Evolutionary conservation across 1,140 invertebrate species (phyloP).

Genomic region (Drosophila sulfurigaster): DNA sequence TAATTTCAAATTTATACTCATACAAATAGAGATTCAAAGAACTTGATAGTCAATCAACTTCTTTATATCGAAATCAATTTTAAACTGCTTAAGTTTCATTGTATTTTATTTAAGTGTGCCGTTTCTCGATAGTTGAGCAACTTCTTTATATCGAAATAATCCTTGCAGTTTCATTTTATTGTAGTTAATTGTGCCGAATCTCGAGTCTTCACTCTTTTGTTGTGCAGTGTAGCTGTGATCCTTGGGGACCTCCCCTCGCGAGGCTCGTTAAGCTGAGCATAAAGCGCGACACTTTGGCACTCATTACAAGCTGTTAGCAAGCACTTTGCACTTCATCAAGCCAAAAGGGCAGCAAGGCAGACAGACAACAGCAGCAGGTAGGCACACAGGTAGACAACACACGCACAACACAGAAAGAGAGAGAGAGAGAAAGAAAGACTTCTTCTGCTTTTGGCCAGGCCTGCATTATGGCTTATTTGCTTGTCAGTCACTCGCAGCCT

Average conservation of each 20-base stretch:
- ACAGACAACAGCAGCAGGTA: neutral
- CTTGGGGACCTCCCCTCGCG: neutral
- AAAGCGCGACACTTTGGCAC: conserved; percentile 58
- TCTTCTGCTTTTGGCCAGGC: conserved; percentile 9
- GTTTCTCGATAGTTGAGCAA: too few species aligned
- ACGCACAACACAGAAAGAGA: conserved; percentile 1
- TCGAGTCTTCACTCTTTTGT: too few species aligned
- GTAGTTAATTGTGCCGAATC: too few species aligned
- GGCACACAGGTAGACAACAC: conserved; percentile 27
- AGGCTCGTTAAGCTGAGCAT: conserved; percentile 33
- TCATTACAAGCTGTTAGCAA: conserved; percentile 81
- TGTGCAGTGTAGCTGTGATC: neutral
- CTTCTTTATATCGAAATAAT: too few species aligned
- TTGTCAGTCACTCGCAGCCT: conserved; percentile 66
- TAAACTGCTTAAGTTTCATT: too few species aligned
- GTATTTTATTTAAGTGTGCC: too few species aligned
- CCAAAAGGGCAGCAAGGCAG: conserved; percentile 14
- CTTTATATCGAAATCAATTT: too few species aligned
- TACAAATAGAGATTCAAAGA: too few species aligned
- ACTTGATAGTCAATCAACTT: too few species aligned
- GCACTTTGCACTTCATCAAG: conserved; percentile 78
- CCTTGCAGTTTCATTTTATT: too few species aligned
- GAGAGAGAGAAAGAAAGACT: neutral
- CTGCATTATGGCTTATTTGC: conserved; percentile 78
- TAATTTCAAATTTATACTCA: too few species aligned